Percentiles rank a stretch among this genome's conserved stretches.
Conservation (phyloP, 2,113 vertebrate genomes). For the Fulmarus glacialis region DNA sequence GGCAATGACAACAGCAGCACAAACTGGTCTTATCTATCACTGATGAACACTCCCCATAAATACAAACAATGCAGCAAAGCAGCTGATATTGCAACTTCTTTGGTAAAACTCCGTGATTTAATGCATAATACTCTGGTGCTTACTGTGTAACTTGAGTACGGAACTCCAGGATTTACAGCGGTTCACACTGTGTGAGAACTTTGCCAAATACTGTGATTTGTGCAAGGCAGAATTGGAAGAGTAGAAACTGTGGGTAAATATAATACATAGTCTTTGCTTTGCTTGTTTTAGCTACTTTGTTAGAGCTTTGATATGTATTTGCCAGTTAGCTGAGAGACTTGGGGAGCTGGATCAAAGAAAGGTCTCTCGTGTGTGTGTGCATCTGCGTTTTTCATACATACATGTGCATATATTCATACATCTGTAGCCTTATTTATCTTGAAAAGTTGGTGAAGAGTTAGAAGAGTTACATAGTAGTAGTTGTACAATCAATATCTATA, state of each 20-base stretch:
- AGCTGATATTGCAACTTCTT: conserved; percentile 51
- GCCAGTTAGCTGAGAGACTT: background rate
- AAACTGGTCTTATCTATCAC: background rate
- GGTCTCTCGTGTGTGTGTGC: accelerated
- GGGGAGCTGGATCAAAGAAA: background rate
- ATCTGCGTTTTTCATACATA: background rate
- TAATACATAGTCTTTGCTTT: background rate
- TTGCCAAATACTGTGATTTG: background rate
- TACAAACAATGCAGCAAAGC: conserved; percentile 10
- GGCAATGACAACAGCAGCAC: background rate
- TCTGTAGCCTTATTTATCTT: background rate
- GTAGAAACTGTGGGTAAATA: background rate
- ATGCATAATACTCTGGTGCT: background rate
- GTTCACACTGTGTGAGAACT: background rate
- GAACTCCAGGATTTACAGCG: background rate
- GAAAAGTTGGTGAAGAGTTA: background rate
- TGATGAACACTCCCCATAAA: background rate
- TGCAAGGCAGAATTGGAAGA: background rate
- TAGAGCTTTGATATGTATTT: background rate
- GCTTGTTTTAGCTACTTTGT: background rate
- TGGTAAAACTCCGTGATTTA: conserved; percentile 14
- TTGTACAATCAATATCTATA: background rate
- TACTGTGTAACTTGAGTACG: background rate
- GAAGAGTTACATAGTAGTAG: background rate
- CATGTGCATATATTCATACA: background rate